A percentile compares a stretch with the other conserved stretches of the same genome.
These are phyloP conservation scores for Danio albolineatus DNA, from an alignment of 2,797 vertebrate species.

Conservation along the genomic window DNA sequence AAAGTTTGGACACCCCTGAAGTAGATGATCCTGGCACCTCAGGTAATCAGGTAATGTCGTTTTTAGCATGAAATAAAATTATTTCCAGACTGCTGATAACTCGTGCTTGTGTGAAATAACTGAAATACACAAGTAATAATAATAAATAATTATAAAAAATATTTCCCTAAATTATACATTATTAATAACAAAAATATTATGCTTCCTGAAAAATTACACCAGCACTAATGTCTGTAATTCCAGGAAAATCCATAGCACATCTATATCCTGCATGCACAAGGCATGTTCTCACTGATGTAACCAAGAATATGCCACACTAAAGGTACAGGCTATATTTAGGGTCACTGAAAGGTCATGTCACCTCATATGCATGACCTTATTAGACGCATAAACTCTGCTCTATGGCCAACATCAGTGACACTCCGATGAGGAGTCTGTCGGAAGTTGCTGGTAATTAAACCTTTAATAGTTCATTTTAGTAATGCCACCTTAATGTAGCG, in stretches of 20 bases:
- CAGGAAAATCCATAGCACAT: background rate
- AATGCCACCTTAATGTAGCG: background rate
- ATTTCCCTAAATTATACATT: background rate
- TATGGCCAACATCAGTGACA: slow-evolving; percentile 19
- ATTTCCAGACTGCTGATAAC: background rate
- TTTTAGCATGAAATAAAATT: too few species aligned
- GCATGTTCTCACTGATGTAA: slow-evolving; percentile 5
- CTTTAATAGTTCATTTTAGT: background rate
- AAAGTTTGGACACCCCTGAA: too few species aligned
- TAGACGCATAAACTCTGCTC: slow-evolving; percentile 30
- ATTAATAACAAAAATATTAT: background rate
- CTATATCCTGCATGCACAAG: background rate
- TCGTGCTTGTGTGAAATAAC: background rate
- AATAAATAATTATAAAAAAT: background rate
- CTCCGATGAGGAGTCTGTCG: slow-evolving; percentile 24
- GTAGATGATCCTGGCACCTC: too few species aligned
- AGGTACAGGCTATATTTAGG: slow-evolving; percentile 52
- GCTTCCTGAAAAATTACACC: background rate
- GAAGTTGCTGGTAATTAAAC: slow-evolving; percentile 44
- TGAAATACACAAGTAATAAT: background rate
- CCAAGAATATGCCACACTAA: slow-evolving; percentile 1
- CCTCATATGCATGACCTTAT: slow-evolving; percentile 51
- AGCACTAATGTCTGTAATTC: background rate
- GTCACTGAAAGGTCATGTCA: slow-evolving; percentile 51
- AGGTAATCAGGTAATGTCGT: background rate